Evolutionary conservation across 2,113 vertebrate genomes (phyloP), one percentile per base, ranked within the genome.

Genomic region (Cebus imitator): DNA sequence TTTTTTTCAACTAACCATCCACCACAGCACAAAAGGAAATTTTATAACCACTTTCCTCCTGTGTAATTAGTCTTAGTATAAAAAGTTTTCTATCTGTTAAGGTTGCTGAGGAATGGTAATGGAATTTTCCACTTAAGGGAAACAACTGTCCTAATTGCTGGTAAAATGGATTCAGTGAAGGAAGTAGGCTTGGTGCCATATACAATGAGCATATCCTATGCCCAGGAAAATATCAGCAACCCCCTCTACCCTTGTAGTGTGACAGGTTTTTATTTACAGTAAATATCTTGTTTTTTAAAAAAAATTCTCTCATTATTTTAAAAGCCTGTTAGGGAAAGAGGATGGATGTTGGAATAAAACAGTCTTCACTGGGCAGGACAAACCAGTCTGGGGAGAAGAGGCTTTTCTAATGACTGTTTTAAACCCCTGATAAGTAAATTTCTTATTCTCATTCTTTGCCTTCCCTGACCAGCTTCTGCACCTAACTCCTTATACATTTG

Each of bases 111-210:
- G n/a, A 90, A 87, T 87, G 4, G 21, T 92, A 92, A 66, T 48
- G 14, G 14, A 21, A 72, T 92, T 94, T 87, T 95, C 52, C 18
- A 91, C 50, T 90, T 96, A 94, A 94, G 50, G 68, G 76, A 85
- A 94, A 61, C 90, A 78, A 66, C 40, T 79, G 30, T 45, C 35
- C 7, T 81, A 25, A 61, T 87, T 84, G n/a, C 35, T 85, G 32
- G 30, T 81, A 35, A 75, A 88, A 95, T 43, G 6, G 17, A 57
- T 40, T 90, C 55, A 78, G 10, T 50, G 13, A 18, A 58, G 43
- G 14, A 43, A 92, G 18, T 48, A 61, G 9, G 3, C 95, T 95
- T 84, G 5, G 5, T 58, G 35, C 21, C 9, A 11, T 37, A 35
- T 18, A 87, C 25, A 87, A 76, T 7, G 40, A 93, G 13, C 21